Evolutionary conservation across 2,888 invertebrate genomes (phyloP).

Genomic region (Agrilus cyanescens): DNA sequence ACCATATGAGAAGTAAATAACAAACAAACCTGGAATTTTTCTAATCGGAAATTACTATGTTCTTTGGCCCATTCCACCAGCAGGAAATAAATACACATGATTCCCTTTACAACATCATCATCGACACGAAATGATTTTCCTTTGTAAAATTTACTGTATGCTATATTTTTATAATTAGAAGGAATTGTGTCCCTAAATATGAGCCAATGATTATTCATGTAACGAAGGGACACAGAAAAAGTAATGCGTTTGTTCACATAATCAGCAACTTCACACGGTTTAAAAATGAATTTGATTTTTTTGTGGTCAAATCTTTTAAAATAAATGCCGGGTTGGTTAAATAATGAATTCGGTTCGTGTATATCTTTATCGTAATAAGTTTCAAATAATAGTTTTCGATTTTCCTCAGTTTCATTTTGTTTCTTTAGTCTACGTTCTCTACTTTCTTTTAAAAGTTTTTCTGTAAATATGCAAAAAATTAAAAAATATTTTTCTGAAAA

Average conservation of each 20-base stretch:
- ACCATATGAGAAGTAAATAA: background rate
- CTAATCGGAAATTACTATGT: conserved; percentile 14
- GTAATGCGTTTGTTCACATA: conserved; percentile 13
- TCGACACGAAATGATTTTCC: conserved; percentile 11
- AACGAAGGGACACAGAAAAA: conserved; percentile 18
- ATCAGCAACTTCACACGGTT: conserved; percentile 14
- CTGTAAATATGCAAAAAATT: conserved; percentile 2
- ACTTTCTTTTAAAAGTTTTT: conserved; percentile 1
- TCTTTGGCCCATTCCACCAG: conserved; percentile 16
- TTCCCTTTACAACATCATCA: conserved; percentile 12
- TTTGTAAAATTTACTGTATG: conserved; percentile 13
- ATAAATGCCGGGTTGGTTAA: conserved; percentile 14
- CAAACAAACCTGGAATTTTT: conserved; percentile 16
- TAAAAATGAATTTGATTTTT: conserved; percentile 21
- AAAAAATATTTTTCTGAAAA: background rate
- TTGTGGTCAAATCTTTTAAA: conserved; percentile 15
- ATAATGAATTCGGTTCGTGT: conserved; percentile 7
- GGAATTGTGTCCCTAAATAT: conserved; percentile 19
- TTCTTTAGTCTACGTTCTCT: background rate
- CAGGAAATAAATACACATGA: conserved; percentile 10
- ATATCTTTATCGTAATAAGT: conserved; percentile 2
- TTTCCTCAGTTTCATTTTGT: background rate
- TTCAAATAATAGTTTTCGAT: conserved; percentile 2
- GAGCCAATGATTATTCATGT: conserved; percentile 18
- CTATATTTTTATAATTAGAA: conserved; percentile 10